Evolutionary conservation across 2,888 invertebrate species (phyloP).

Genomic region (Notodonta dromedarius): DNA sequence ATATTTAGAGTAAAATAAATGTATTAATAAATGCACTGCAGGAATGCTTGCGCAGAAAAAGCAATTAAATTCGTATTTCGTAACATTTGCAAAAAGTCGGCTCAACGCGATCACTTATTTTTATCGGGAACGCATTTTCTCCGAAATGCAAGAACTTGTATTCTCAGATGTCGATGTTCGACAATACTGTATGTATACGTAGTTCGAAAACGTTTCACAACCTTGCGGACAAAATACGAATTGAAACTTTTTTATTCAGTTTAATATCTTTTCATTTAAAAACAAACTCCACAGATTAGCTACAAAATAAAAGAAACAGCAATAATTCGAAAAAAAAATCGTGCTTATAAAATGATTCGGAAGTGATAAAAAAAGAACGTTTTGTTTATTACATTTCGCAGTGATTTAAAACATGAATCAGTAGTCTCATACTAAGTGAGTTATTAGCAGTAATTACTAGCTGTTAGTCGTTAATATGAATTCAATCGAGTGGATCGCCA

Average conservation of each 20-base stretch:
- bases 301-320: background rate
- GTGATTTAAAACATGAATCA: slow-evolving; percentile 20
- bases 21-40: too few species aligned
- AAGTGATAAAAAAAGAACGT: slow-evolving; percentile 15
- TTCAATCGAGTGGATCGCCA: slow-evolving; percentile 35
- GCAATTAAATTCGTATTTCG: slow-evolving; percentile 21
- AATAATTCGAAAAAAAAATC: slow-evolving; percentile 12
- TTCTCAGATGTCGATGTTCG: slow-evolving; percentile 17
- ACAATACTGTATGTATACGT: background rate
- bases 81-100: slow-evolving; percentile 24
- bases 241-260: background rate
- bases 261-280: background rate
- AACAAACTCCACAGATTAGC: background rate
- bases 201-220: background rate
- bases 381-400: slow-evolving; percentile 17
- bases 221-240: background rate
- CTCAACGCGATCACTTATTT: slow-evolving; percentile 37
- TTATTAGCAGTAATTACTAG: slow-evolving; percentile 38
- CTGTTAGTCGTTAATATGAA: slow-evolving; percentile 28
- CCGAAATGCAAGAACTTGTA: slow-evolving; percentile 19
- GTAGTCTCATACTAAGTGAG: slow-evolving; percentile 32
- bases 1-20: too few species aligned
- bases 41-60: slow-evolving; percentile 19
- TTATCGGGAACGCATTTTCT: slow-evolving; percentile 41
- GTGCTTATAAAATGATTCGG: slow-evolving; percentile 15